phyloP scores from a whole-genome alignment of 2,888 invertebrate genomes.

The Agriotes lineatus region DNA sequence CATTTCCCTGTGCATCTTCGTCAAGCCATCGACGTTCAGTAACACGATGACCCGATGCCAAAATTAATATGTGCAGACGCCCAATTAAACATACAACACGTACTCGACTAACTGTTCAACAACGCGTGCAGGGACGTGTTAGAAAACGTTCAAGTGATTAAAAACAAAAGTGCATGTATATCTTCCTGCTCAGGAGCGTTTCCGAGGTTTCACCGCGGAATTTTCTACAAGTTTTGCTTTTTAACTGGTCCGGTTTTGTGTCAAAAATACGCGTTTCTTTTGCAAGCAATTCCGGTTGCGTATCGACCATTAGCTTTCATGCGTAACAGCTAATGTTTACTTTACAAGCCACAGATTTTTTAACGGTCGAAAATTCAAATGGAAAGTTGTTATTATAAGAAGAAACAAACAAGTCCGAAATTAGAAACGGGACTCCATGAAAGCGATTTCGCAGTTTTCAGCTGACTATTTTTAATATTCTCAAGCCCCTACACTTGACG shows the following conservation, averaged over 20 bases:
- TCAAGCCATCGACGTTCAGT: not conserved
- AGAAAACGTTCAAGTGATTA: conserved; percentile 29
- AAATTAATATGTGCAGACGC: not conserved
- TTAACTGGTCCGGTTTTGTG: not conserved
- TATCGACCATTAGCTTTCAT: not conserved
- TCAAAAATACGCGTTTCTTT: not conserved
- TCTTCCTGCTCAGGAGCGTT: conserved; percentile 5
- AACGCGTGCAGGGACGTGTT: conserved; percentile 24
- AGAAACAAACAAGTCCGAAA: conserved; percentile 1
- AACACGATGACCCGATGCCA: conserved; percentile 2
- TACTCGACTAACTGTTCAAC: conserved; percentile 25
- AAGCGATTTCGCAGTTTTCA: not conserved
- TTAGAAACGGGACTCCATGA: conserved; percentile 2
- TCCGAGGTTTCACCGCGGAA: conserved; percentile 6
- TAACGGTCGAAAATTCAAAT: not conserved
- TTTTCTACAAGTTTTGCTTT: conserved; percentile 4
- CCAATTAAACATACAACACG: conserved; percentile 14
- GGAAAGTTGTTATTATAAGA: conserved; percentile 3
- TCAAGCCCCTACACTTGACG: not conserved
- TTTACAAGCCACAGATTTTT: conserved; percentile 4
- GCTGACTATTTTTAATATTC: not conserved
- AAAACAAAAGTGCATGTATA: conserved; percentile 26
- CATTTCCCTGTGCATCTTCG: not conserved
- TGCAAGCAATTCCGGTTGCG: not conserved
- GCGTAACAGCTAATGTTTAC: not conserved